These are phyloP conservation scores for Strigamia crassipes DNA, from an alignment of 2,888 invertebrate species.

Conservation along the genomic window DNA sequence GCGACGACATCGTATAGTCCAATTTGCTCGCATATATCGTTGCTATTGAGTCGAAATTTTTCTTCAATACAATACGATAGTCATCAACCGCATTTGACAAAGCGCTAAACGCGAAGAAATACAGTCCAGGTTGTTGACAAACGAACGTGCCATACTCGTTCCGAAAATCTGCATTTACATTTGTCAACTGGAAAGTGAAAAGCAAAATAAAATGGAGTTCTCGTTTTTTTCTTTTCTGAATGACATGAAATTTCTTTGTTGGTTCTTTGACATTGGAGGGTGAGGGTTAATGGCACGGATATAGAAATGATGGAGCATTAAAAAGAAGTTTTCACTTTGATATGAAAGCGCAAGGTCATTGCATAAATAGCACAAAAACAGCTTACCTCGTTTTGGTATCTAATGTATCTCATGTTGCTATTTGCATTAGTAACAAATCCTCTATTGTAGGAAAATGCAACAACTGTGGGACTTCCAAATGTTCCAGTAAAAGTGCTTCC, in stretches of 20 bases:
- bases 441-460: conserved; percentile 47
- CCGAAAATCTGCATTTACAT: conserved; percentile 49
- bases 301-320: not conserved
- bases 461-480: not conserved
- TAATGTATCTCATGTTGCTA: conserved; percentile 38
- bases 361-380: not conserved
- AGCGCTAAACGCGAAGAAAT: conserved; percentile 48
- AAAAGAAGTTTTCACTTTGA: not conserved
- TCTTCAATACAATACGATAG: conserved; percentile 49
- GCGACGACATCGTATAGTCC: conserved; percentile 49
- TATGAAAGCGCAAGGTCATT: not conserved
- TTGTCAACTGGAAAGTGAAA: conserved; percentile 47
- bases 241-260: not conserved
- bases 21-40: conserved; percentile 48
- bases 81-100: conserved; percentile 48
- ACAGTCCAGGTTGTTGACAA: conserved; percentile 47
- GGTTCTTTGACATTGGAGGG: conserved; percentile 12
- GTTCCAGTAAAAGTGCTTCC: not conserved
- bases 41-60: conserved; percentile 46
- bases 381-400: conserved; percentile 45
- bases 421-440: conserved; percentile 45
- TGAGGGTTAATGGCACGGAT: conserved; percentile 17
- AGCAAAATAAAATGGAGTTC: not conserved
- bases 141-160: conserved; percentile 49
- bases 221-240: not conserved